phyloP scores from a whole-genome alignment of 2,797 vertebrate species.

The Lutjanus argentimaculatus region DNA sequence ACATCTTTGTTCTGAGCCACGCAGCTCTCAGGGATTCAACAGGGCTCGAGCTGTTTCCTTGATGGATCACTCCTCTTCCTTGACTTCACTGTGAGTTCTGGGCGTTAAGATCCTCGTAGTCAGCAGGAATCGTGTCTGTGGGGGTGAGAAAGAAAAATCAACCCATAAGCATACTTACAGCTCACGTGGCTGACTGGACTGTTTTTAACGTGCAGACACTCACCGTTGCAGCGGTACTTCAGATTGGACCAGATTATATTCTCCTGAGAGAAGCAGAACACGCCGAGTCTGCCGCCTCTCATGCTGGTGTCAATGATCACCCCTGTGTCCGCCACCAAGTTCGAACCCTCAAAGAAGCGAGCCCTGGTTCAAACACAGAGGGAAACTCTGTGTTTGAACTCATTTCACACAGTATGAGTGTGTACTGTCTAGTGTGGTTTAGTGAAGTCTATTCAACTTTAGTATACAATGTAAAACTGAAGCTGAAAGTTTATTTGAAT shows the following conservation, averaged over 20 bases:
- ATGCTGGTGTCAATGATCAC: constrained; percentile 96
- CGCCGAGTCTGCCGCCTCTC: constrained; percentile 97
- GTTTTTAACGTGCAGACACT: constrained; percentile 49
- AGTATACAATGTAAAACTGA: no score
- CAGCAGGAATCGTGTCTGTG: constrained; percentile 95
- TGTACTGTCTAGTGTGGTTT: background rate
- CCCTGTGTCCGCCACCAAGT: constrained; percentile 94
- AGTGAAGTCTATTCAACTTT: no score
- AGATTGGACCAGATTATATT: constrained; percentile 99
- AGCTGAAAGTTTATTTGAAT: no score
- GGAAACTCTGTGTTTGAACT: background rate
- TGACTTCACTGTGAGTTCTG: constrained; percentile 75
- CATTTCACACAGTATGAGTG: background rate
- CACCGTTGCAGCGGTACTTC: constrained; percentile 98
- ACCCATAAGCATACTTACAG: background rate
- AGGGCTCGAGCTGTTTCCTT: constrained; percentile 10
- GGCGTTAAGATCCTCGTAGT: constrained; percentile 90
- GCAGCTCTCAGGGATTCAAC: constrained; percentile 11
- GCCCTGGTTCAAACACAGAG: constrained; percentile 83
- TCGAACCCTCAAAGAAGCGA: constrained; percentile 95
- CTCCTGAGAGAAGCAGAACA: constrained; percentile 99
- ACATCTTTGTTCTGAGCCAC: background rate
- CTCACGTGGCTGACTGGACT: background rate
- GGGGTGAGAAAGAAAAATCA: constrained; percentile 39
- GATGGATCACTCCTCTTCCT: background rate